A percentile compares a stretch with the other conserved stretches of the same genome.
These are phyloP conservation scores for Muscicapa adusta DNA, from an alignment of 2,113 vertebrate species.

Conservation along the genomic window DNA sequence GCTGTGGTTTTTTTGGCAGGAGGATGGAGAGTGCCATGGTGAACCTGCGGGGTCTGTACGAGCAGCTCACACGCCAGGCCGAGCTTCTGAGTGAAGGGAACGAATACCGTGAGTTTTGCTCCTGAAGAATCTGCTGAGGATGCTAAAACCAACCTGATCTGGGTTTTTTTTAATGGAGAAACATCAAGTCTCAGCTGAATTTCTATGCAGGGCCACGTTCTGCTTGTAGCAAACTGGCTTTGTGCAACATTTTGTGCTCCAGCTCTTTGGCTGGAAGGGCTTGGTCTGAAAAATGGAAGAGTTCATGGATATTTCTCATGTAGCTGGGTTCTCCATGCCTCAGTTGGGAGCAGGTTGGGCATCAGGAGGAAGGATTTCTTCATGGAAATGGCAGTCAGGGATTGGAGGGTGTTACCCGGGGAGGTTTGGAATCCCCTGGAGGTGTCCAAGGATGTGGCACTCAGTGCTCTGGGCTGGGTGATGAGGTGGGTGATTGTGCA, in stretches of 20 bases:
- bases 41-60: conserved; percentile 78
- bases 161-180: neutral
- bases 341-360: neutral
- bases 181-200: neutral
- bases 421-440: neutral
- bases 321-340: neutral
- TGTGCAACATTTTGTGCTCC: accelerated
- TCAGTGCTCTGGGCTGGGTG: neutral
- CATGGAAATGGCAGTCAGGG: neutral
- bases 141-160: neutral
- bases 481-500: neutral
- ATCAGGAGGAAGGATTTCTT: neutral
- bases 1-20: conserved; percentile 57
- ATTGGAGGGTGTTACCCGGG: neutral
- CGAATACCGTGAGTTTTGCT: conserved; percentile 84
- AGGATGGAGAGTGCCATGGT: conserved; percentile 81
- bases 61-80: conserved; percentile 79
- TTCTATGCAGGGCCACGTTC: accelerated
- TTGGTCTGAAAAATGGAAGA: neutral
- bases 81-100: conserved; percentile 86
- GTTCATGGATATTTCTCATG: neutral
- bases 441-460: neutral
- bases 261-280: neutral
- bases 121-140: too few relatives aligned
- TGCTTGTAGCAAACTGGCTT: neutral